These are phyloP conservation scores for Glossosoma conforme DNA, from an alignment of 1,140 invertebrate genomes.

Conservation along the genomic window DNA sequence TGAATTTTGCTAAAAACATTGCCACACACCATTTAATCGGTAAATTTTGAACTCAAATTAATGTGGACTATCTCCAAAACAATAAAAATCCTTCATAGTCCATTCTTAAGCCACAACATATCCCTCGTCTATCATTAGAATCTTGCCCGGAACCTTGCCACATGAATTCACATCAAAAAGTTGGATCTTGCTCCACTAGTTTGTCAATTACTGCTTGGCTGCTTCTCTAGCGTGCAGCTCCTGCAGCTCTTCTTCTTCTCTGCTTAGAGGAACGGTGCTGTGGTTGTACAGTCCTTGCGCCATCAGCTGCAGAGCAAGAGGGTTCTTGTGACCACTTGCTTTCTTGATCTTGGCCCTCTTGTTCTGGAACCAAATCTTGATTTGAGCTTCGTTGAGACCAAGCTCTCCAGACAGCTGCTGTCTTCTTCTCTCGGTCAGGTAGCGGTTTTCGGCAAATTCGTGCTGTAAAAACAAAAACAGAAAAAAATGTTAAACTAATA, in stretches of 20 bases:
- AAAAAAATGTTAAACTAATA: slow-evolving; percentile 31
- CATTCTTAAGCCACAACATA: too few relatives aligned
- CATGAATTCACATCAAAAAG: too few relatives aligned
- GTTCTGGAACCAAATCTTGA: slow-evolving; percentile 96
- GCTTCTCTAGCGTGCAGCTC: too few relatives aligned
- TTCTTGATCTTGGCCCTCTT: slow-evolving; percentile 95
- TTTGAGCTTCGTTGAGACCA: slow-evolving; percentile 88
- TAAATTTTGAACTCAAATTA: too few relatives aligned
- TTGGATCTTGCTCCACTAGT: too few relatives aligned
- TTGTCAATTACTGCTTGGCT: too few relatives aligned
- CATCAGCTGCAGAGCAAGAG: slow-evolving; percentile 83
- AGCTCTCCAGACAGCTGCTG: slow-evolving; percentile 82
- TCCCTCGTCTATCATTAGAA: too few relatives aligned
- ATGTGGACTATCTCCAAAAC: too few relatives aligned
- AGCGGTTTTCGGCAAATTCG: slow-evolving; percentile 88
- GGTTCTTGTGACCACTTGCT: slow-evolving; percentile 74
- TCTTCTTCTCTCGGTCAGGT: slow-evolving; percentile 84
- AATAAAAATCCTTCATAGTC: too few relatives aligned
- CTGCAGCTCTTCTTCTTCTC: slow-evolving; percentile 72
- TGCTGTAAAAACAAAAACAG: slow-evolving; percentile 37
- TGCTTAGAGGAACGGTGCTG: slow-evolving; percentile 67
- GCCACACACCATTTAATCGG: too few relatives aligned
- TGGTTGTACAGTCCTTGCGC: slow-evolving; percentile 89
- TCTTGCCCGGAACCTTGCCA: too few relatives aligned
- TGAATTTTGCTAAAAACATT: too few relatives aligned